These are phyloP conservation scores for Scolanthus callimorphus DNA, from an alignment of 92 coral and sea anemone species.

Conservation along the genomic window DNA sequence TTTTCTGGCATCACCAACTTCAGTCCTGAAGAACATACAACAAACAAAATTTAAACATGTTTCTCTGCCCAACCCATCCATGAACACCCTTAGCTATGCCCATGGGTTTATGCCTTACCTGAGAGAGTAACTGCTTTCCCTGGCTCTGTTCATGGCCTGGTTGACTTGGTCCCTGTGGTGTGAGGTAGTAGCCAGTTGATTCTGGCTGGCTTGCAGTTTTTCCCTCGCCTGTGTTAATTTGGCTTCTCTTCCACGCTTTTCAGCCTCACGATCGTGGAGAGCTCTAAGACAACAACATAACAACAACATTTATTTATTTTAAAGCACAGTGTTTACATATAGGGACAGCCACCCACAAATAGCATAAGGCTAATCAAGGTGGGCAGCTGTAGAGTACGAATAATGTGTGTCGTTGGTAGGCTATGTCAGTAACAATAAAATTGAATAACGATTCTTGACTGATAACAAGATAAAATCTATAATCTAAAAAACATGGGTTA, in stretches of 20 bases:
- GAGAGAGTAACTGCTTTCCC: constrained; percentile 67
- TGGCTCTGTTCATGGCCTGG: constrained; percentile 58
- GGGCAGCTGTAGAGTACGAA: too few relatives aligned
- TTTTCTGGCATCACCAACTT: constrained; percentile 51
- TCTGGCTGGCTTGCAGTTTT: constrained; percentile 68
- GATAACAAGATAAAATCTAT: too few relatives aligned
- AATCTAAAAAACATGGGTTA: too few relatives aligned
- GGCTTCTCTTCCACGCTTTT: constrained; percentile 74
- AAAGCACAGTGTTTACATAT: too few relatives aligned
- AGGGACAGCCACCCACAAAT: too few relatives aligned
- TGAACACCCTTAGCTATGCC: too few relatives aligned
- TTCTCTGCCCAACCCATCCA: neutral
- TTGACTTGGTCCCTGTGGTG: constrained; percentile 90
- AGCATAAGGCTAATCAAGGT: too few relatives aligned
- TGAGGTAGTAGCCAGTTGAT: constrained; percentile 74
- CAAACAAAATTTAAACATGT: neutral
- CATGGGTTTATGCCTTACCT: constrained; percentile 60
- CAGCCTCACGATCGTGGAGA: constrained; percentile 90
- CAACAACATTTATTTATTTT: too few relatives aligned
- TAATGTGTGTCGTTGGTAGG: too few relatives aligned
- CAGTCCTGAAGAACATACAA: constrained; percentile 59
- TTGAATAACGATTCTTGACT: too few relatives aligned
- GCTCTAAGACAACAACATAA: too few relatives aligned
- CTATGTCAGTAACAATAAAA: too few relatives aligned
- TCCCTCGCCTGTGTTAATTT: constrained; percentile 66